Evolutionary conservation across 2,797 vertebrate species (phyloP), one percentile per base, ranked within the genome.

Genomic region (Macroramphosus scolopax): DNA sequence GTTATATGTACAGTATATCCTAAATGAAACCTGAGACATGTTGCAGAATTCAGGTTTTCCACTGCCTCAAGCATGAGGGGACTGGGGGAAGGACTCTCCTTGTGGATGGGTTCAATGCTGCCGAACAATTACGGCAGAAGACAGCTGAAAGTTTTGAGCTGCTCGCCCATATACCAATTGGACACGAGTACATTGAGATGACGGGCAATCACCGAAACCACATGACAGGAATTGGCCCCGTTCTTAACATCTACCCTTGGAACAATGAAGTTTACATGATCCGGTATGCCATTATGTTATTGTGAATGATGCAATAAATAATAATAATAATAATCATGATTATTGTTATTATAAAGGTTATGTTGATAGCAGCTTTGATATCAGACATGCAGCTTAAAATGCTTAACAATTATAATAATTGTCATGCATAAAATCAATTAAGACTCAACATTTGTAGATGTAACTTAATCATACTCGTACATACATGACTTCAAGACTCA

Each of bases 191-290:
- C 4, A 77, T 94, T 0, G 95, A 98, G 83, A 89, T 75, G 3
- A 63, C 86, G 2, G 82, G 77, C 8, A 56, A 17, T 13, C 90
- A 93, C 59, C 81, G 57, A 65, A 96, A 95, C 83, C 92, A 95
- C 89, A 94, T 96, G 89, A 88, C 76, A 0, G 93, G 92, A 1
- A 76, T 94, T 5, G 93, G 94, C 5, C 94, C 95, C 0, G 66
- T 98, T 60, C 84, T 98, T 53, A 92, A 85, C 1, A 75, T 92
- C 32, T 93, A 96, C 44, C 93, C 95, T 2, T 98, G 95, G 95
- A 98, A 96, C 87, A 91, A 93, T 0, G 94, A 98, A 66, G 61
- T 96, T 0, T 95, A 93, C 82, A 83, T 95, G 81, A 94, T 98
- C 32, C 89, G 94, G 96, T 98, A 76, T 32, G 52, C 33, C 16